Evolutionary conservation across 1,140 invertebrate species (phyloP).

Genomic region (Sesamia nonagrioides): DNA sequence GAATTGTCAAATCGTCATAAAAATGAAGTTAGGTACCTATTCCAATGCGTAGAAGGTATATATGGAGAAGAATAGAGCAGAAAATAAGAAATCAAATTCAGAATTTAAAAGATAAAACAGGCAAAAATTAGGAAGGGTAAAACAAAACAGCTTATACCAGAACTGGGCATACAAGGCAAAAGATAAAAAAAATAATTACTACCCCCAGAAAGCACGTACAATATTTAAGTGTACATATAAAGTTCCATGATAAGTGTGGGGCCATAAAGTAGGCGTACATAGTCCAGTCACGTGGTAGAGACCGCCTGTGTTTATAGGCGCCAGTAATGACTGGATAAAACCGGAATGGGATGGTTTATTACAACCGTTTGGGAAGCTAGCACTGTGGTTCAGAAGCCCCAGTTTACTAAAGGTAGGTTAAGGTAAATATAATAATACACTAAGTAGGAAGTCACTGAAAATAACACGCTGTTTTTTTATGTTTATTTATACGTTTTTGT

Average conservation of each 20-base stretch:
- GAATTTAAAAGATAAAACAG: background rate
- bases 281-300: constrained; percentile 44
- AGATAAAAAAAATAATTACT: constrained; percentile 37
- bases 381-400: background rate
- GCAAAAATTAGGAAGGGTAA: background rate
- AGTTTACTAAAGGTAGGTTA: background rate
- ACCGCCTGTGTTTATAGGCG: constrained; percentile 41
- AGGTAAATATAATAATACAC: background rate
- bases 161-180: background rate
- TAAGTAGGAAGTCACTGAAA: background rate
- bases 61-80: too few species aligned
- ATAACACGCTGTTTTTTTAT: too few species aligned
- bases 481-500: too few species aligned
- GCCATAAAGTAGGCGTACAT: constrained; percentile 47
- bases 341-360: constrained; percentile 45
- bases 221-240: constrained; percentile 49
- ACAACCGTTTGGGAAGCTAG: constrained; percentile 10
- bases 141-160: background rate
- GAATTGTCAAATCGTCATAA: too few species aligned
- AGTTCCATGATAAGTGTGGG: constrained; percentile 47
- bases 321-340: constrained; percentile 51
- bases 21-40: too few species aligned
- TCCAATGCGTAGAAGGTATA: too few species aligned
- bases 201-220: constrained; percentile 41
- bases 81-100: too few species aligned